Evolutionary conservation across 2,888 invertebrate species (phyloP).

Genomic region (Macrosoma leucophasiata): DNA sequence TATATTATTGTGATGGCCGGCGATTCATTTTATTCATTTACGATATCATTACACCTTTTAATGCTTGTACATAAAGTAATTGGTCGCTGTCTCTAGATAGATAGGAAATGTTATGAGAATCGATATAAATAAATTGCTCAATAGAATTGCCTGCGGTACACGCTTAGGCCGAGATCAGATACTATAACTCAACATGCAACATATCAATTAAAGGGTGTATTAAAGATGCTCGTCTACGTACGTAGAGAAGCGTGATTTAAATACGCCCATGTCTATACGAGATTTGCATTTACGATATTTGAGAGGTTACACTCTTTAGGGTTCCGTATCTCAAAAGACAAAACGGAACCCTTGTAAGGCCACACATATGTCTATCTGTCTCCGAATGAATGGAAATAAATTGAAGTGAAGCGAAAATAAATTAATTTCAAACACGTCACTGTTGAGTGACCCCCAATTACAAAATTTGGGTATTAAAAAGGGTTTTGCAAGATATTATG

Average conservation of each 20-base stretch:
- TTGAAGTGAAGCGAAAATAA: too few relatives aligned
- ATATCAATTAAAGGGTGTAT: constrained; percentile 67
- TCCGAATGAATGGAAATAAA: too few relatives aligned
- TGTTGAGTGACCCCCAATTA: too few relatives aligned
- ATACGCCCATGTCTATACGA: constrained; percentile 29
- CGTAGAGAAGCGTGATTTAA: constrained; percentile 45
- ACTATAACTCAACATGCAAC: constrained; percentile 65
- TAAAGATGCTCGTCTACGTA: constrained; percentile 51
- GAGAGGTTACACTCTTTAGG: too few relatives aligned
- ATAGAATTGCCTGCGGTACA: constrained; percentile 60
- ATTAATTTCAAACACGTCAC: too few relatives aligned
- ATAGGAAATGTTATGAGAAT: constrained; percentile 57
- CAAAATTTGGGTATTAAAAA: too few relatives aligned
- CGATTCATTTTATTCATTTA: constrained; percentile 33
- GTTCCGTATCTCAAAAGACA: too few relatives aligned
- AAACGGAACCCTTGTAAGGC: too few relatives aligned
- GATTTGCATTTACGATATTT: too few relatives aligned
- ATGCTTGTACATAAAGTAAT: constrained; percentile 43
- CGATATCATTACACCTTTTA: constrained; percentile 31
- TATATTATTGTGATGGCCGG: constrained; percentile 26
- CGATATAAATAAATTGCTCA: constrained; percentile 68
- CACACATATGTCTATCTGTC: too few relatives aligned
- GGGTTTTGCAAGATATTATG: too few relatives aligned
- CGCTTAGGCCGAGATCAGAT: constrained; percentile 50
- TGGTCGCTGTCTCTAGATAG: constrained; percentile 45